phyloP scores from a whole-genome alignment of 92 coral and sea anemone genomes.

The Parazoanthus darwini region DNA sequence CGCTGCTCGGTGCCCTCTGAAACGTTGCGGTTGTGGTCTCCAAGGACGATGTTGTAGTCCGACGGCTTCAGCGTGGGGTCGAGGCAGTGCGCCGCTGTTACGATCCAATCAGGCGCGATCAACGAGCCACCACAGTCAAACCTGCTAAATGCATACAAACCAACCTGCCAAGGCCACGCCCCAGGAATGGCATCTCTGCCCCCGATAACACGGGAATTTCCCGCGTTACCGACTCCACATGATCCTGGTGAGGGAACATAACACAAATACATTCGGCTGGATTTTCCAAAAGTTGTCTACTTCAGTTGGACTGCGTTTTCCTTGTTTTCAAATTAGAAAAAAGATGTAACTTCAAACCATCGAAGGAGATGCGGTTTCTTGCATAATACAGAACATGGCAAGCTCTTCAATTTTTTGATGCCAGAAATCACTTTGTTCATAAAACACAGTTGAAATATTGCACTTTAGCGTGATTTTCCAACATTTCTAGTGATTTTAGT shows the following conservation, averaged over 20 bases:
- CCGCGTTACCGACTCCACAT: not conserved
- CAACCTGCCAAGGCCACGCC: slow-evolving; percentile 39
- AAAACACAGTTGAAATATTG: too few species aligned
- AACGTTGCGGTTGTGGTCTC: slow-evolving; percentile 31
- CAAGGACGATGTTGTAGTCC: slow-evolving; percentile 35
- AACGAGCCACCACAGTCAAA: slow-evolving; percentile 50
- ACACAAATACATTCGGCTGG: too few species aligned
- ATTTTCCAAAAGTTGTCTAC: too few species aligned
- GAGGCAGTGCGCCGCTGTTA: slow-evolving; percentile 54
- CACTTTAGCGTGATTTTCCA: too few species aligned
- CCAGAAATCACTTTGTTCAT: too few species aligned
- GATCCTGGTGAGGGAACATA: not conserved
- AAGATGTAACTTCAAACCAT: too few species aligned
- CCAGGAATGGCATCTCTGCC: slow-evolving; percentile 24
- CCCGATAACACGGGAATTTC: slow-evolving; percentile 18
- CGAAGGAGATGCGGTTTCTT: too few species aligned
- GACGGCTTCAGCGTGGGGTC: not conserved
- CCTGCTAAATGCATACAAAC: not conserved
- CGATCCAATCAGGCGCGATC: slow-evolving; percentile 42
- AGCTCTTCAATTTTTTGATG: too few species aligned
- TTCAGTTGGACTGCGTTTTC: too few species aligned
- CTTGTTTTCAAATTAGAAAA: too few species aligned
- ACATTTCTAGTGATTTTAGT: too few species aligned
- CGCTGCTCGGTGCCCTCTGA: slow-evolving; percentile 46
- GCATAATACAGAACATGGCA: too few species aligned